phyloP scores from a whole-genome alignment of 1,140 invertebrate species.

The Tigriopus japonicus region DNA sequence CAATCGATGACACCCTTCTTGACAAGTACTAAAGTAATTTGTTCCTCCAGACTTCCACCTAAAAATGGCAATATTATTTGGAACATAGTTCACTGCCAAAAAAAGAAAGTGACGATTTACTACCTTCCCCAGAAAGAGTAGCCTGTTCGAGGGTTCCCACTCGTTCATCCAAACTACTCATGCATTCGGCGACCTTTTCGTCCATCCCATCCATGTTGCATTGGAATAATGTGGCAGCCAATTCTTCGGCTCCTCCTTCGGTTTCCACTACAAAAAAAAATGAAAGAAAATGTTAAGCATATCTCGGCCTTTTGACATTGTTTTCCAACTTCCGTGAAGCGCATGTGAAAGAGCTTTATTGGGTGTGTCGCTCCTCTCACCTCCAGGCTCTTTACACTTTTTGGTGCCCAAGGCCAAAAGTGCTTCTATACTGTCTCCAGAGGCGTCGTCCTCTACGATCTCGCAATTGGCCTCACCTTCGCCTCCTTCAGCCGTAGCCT shows the following conservation, averaged over 20 bases:
- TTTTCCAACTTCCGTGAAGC: background rate
- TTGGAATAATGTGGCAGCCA: background rate
- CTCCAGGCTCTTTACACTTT: no score
- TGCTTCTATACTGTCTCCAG: constrained; percentile 1
- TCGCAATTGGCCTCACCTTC: background rate
- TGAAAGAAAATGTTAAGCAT: background rate
- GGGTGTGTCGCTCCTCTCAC: no score
- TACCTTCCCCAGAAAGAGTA: background rate
- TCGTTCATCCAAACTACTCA: background rate
- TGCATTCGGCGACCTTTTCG: constrained; percentile 6
- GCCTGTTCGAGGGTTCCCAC: background rate
- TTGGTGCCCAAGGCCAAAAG: background rate
- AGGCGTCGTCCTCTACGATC: background rate
- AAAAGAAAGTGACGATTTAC: background rate
- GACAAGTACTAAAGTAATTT: constrained; percentile 13
- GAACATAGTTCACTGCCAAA: background rate
- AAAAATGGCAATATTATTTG: no score
- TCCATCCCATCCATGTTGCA: constrained; percentile 14
- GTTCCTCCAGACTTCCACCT: constrained; percentile 12
- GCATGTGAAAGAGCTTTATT: background rate
- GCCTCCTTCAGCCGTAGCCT: background rate
- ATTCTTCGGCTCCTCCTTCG: background rate
- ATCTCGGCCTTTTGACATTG: background rate
- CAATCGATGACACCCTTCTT: constrained; percentile 13
- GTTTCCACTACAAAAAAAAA: background rate